These are phyloP conservation scores for Erethizon dorsatum DNA, from an alignment of 2,797 vertebrate species.

Conservation along the genomic window DNA sequence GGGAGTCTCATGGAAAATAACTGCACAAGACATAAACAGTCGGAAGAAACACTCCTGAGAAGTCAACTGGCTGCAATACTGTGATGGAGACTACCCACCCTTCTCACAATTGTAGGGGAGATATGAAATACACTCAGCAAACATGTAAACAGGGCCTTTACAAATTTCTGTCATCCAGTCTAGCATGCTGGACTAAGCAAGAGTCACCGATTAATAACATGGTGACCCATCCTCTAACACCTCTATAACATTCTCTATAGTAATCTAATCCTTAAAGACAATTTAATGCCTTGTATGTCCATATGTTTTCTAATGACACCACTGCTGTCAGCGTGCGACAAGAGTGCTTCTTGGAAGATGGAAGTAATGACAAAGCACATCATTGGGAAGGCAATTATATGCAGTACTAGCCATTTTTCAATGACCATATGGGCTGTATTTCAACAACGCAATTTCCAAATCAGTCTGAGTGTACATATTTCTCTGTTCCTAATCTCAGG, in stretches of 20 bases:
- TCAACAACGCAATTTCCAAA: slow-evolving; percentile 92
- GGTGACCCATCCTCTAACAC: slow-evolving; percentile 82
- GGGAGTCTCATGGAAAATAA: background rate
- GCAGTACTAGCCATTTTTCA: slow-evolving; percentile 89
- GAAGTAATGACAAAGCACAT: slow-evolving; percentile 91
- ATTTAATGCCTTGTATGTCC: slow-evolving; percentile 87
- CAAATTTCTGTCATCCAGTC: slow-evolving; percentile 46
- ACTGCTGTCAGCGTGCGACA: slow-evolving; percentile 88
- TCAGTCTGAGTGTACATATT: slow-evolving; percentile 90
- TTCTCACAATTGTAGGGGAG: background rate
- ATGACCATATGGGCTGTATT: slow-evolving; percentile 90
- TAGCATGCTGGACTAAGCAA: slow-evolving; percentile 65
- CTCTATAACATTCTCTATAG: slow-evolving; percentile 54
- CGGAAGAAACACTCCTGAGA: slow-evolving; percentile 1
- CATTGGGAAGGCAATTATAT: slow-evolving; percentile 91
- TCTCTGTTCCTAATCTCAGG: slow-evolving; percentile 86
- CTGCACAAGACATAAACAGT: background rate
- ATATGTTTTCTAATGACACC: slow-evolving; percentile 90
- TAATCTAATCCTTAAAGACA: slow-evolving; percentile 88
- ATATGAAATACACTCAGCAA: slow-evolving; percentile 57
- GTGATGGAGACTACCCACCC: background rate
- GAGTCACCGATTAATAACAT: slow-evolving; percentile 43
- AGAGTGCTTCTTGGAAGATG: slow-evolving; percentile 89
- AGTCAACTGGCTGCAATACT: background rate
- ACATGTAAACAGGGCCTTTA: slow-evolving; percentile 70